phyloP scores from a whole-genome alignment of 2,113 vertebrate species.

The Girardinichthys multiradiatus region DNA sequence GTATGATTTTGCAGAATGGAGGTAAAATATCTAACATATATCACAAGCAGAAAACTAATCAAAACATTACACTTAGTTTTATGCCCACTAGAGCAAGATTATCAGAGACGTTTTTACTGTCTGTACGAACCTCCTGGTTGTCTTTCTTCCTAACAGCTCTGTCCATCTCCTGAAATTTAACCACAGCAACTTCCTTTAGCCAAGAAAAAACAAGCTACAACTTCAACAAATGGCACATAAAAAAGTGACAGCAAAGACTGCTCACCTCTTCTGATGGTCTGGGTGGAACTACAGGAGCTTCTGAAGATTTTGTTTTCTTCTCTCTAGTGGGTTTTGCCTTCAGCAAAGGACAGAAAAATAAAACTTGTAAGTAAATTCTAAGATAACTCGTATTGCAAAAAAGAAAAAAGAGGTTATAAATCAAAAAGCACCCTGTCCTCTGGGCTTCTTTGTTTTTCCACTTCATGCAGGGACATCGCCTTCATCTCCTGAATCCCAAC shows the following conservation, averaged over 20 bases:
- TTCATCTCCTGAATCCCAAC: slow-evolving; percentile 61
- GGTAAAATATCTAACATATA: background rate
- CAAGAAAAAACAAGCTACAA: background rate
- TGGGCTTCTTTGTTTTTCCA: slow-evolving; percentile 16
- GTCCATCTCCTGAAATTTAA: slow-evolving; percentile 52
- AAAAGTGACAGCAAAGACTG: background rate
- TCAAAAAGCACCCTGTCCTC: slow-evolving; percentile 46
- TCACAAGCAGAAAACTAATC: background rate
- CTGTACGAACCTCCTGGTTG: slow-evolving; percentile 29
- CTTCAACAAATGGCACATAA: background rate
- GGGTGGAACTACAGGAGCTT: slow-evolving; percentile 30
- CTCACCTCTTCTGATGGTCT: slow-evolving; percentile 35
- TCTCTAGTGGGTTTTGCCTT: slow-evolving; percentile 22
- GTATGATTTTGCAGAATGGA: background rate
- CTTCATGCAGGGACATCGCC: slow-evolving; percentile 4
- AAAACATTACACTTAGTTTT: no score
- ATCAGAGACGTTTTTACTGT: background rate
- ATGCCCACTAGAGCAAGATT: background rate
- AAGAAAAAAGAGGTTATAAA: background rate
- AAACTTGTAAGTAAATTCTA: background rate
- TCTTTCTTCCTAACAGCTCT: slow-evolving; percentile 20
- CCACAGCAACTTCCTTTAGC: slow-evolving; percentile 5
- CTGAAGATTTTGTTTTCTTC: slow-evolving; percentile 23
- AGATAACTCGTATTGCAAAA: background rate
- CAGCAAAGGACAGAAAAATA: slow-evolving; percentile 20